Evolutionary conservation across 2,797 vertebrate genomes (phyloP).

Genomic region (Anas flavirostris): DNA sequence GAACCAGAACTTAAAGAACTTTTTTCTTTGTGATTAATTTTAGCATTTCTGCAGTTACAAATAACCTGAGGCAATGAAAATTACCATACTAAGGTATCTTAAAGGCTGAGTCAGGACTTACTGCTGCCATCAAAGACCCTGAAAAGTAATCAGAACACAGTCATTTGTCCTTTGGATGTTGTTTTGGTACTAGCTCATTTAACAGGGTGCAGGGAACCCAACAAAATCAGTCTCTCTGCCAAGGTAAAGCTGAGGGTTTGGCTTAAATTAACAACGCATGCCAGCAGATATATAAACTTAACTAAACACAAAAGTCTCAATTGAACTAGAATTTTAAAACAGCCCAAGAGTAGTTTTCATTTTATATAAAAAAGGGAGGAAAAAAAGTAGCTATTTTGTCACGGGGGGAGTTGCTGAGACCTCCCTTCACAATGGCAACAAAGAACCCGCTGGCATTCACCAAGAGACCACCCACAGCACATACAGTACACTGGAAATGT

Average conservation of each 20-base stretch:
- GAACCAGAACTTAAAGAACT: not conserved
- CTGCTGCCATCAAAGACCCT: not conserved
- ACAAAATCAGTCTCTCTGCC: slow-evolving; percentile 39
- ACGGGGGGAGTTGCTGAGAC: not conserved
- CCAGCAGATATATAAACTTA: slow-evolving; percentile 34
- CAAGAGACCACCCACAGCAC: slow-evolving; percentile 2
- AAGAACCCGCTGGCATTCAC: not conserved
- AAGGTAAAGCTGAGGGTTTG: slow-evolving; percentile 51
- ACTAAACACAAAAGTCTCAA: slow-evolving; percentile 20
- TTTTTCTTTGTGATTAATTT: slow-evolving; percentile 12
- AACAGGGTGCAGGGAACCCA: slow-evolving; percentile 24
- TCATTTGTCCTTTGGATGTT: not conserved
- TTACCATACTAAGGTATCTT: not conserved
- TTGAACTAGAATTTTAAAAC: slow-evolving; percentile 32
- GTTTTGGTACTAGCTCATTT: slow-evolving; percentile 22
- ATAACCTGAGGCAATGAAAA: slow-evolving; percentile 6
- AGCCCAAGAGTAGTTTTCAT: not conserved
- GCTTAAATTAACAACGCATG: slow-evolving; percentile 23
- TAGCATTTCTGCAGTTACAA: not conserved
- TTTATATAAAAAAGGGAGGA: slow-evolving; percentile 3
- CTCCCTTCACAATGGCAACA: not conserved
- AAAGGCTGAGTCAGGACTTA: slow-evolving; percentile 21
- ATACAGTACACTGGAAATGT: not conserved
- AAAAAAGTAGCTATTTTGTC: not conserved
- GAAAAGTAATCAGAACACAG: not conserved